Evolutionary conservation across 1,140 invertebrate species (phyloP).

Genomic region (Apis cerana): DNA sequence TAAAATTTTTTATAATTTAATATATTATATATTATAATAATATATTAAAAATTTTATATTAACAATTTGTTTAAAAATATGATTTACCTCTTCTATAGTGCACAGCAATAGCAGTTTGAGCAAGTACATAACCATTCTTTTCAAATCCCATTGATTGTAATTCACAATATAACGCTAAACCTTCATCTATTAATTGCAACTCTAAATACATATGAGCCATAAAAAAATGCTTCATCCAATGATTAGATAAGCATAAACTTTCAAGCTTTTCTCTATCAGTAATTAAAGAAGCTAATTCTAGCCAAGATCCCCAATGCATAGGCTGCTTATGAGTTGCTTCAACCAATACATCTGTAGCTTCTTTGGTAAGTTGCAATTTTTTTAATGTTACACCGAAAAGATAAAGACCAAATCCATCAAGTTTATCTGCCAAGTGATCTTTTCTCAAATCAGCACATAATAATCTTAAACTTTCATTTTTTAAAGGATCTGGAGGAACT

Average conservation of each 20-base stretch:
- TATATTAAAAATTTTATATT: neutral
- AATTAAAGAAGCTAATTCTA: conserved; percentile 93
- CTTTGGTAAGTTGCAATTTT: conserved; percentile 89
- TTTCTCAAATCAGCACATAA: conserved; percentile 82
- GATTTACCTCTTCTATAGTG: conserved; percentile 93
- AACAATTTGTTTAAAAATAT: neutral
- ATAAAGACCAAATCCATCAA: conserved; percentile 95
- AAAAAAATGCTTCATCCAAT: conserved; percentile 98
- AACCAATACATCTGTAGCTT: conserved; percentile 89
- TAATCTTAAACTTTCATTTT: conserved; percentile 82
- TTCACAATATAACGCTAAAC: conserved; percentile 90
- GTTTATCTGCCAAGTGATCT: conserved; percentile 83
- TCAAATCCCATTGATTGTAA: conserved; percentile 91
- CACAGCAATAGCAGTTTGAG: conserved; percentile 95
- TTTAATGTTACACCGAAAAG: conserved; percentile 95
- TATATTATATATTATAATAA: conserved; percentile 8
- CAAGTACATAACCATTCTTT: conserved; percentile 93
- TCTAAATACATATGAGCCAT: conserved; percentile 95
- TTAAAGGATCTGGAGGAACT: conserved; percentile 85
- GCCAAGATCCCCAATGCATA: conserved; percentile 96
- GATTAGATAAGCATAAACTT: conserved; percentile 88
- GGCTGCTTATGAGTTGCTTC: conserved; percentile 90
- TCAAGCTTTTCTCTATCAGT: conserved; percentile 88
- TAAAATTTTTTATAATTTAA: conserved; percentile 27
- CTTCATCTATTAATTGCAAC: conserved; percentile 94